Conservation (phyloP, 2,797 vertebrate species). For the Tragelaphus oryx region DNA sequence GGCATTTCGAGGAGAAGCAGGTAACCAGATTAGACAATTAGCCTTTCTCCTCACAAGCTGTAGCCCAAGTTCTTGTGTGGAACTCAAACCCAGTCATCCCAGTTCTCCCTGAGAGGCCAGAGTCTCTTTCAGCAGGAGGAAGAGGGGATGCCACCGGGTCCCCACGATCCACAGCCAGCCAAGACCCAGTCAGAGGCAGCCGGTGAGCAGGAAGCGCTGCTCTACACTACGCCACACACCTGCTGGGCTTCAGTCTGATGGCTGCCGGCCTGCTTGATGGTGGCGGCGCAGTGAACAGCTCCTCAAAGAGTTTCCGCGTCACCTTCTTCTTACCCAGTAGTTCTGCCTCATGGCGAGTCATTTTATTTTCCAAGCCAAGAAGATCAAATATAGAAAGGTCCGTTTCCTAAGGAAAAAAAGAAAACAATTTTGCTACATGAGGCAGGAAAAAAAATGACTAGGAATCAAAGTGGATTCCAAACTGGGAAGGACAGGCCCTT, state of each 20-base stretch:
- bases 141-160: too few species aligned
- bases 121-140: too few species aligned
- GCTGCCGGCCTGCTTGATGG: conserved; percentile 79
- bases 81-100: background rate
- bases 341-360: conserved; percentile 85
- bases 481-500: rapidly evolving
- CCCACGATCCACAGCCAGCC: rapidly evolving
- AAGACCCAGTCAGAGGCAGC: too few species aligned
- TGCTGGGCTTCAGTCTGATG: conserved; percentile 88
- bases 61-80: rapidly evolving
- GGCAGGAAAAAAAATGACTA: background rate
- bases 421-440: background rate
- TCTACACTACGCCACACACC: conserved; percentile 78
- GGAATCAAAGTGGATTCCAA: too few species aligned
- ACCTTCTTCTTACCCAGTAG: conserved; percentile 85
- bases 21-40: rapidly evolving
- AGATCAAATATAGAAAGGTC: conserved; percentile 87
- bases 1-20: background rate
- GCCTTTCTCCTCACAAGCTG: background rate
- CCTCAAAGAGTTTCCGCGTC: conserved; percentile 87
- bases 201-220: rapidly evolving
- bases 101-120: background rate
- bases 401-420: conserved; percentile 75
- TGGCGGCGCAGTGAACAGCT: conserved; percentile 83
- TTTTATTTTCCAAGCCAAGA: conserved; percentile 85